Conservation (phyloP, 2,888 invertebrate genomes). For the Sarcophaga variegata region DNA sequence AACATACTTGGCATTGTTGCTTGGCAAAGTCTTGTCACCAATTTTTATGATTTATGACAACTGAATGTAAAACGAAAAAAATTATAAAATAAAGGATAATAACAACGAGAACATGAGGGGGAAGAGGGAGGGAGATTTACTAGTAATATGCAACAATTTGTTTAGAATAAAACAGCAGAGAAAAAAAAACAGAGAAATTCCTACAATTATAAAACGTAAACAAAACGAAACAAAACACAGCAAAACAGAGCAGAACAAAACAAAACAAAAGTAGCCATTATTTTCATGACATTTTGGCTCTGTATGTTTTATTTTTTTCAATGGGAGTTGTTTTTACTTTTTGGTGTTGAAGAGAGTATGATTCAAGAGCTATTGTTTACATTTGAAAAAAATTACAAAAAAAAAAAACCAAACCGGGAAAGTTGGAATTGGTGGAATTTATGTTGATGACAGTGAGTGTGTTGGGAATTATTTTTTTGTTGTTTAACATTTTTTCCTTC, state of each 20-base stretch:
- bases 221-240: neutral
- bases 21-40: conserved; percentile 63
- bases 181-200: conserved; percentile 16
- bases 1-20: conserved; percentile 60
- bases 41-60: conserved; percentile 57
- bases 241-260: conserved; percentile 23
- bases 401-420: neutral
- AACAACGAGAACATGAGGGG: neutral
- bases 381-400: neutral
- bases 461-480: conserved; percentile 68
- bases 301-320: conserved; percentile 32
- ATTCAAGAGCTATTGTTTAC: conserved; percentile 70
- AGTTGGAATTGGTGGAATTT: conserved; percentile 24
- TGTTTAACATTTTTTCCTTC: conserved; percentile 43
- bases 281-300: conserved; percentile 58
- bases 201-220: conserved; percentile 31
- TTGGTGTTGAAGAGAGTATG: conserved; percentile 67
- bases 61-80: neutral
- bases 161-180: conserved; percentile 29
- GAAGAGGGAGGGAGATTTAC: neutral
- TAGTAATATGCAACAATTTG: conserved; percentile 63
- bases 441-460: conserved; percentile 42
- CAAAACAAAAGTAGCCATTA: conserved; percentile 61
- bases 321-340: conserved; percentile 9
- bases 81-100: conserved; percentile 11